Evolutionary conservation across 2,888 invertebrate genomes (phyloP).

Genomic region (Gnatocerus cornutus): DNA sequence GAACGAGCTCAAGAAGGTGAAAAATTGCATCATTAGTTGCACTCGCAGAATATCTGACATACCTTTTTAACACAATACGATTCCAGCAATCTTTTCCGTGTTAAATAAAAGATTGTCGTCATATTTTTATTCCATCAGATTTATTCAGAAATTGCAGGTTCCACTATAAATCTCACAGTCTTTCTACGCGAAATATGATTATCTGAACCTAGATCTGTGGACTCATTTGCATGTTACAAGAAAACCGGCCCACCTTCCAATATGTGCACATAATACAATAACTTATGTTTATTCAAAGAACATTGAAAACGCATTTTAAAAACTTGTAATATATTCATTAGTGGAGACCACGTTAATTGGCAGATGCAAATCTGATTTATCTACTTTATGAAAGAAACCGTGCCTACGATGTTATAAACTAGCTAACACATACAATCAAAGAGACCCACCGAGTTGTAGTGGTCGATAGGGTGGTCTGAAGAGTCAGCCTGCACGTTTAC

Average conservation of each 20-base stretch:
- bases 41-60: no score
- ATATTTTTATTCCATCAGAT: no score
- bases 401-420: slow-evolving; percentile 30
- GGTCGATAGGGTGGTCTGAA: slow-evolving; percentile 47
- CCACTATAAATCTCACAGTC: not conserved
- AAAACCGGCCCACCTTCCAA: slow-evolving; percentile 29
- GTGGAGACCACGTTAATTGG: slow-evolving; percentile 51
- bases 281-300: slow-evolving; percentile 44
- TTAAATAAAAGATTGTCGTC: no score
- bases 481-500: slow-evolving; percentile 22
- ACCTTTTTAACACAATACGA: not conserved
- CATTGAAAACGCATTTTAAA: slow-evolving; percentile 41
- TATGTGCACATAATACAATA: slow-evolving; percentile 36
- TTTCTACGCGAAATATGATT: slow-evolving; percentile 27
- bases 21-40: no score
- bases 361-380: slow-evolving; percentile 53
- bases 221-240: slow-evolving; percentile 41
- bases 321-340: slow-evolving; percentile 53
- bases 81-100: no score
- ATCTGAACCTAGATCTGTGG: slow-evolving; percentile 26
- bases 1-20: no score
- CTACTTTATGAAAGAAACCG: slow-evolving; percentile 40
- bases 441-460: slow-evolving; percentile 40
- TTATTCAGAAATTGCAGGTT: slow-evolving; percentile 1
- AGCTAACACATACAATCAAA: slow-evolving; percentile 24